Evolutionary conservation across 2,888 invertebrate genomes (phyloP), one percentile per base, ranked within the genome.

Genomic region (Cancer borealis): DNA sequence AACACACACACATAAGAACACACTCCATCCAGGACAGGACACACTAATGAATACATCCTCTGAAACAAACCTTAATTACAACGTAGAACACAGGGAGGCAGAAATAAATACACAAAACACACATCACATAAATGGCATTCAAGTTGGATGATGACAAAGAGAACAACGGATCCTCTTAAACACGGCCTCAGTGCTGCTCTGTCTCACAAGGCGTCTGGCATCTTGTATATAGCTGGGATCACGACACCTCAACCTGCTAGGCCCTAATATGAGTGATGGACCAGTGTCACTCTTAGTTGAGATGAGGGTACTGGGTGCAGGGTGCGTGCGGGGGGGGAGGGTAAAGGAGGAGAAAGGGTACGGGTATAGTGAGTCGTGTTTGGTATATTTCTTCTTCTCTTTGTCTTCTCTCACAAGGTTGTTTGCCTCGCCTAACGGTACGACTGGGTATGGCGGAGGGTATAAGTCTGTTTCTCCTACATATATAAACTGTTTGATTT

Each of bases 121-220:
- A 73, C 10, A 5, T 8, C n/a, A 73, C 73, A 73, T 26, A 26
- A 10, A 73, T 73, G 73, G 73, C 73, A 26, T 26, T 73, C 21
- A 26, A n/a, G 8, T 26, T 26, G 26, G 73, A 73, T 73, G 73
- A 73, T 73, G 73, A 73, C 73, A 73, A 73, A 73, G 73, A n/a
- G 73, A 73, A 26, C 73, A 73, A 26, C n/a, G 26, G 73, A 14
- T 17, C 66, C 91, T 91, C 91, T 49, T 73, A 39, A 84, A 10
- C 21, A 14, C 21, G 17, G 30, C 30, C 26, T 91, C 66, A 91
- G 91, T 60, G 91, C 54, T 21, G n/a, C 66, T 66, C 91, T 91
- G 91, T 91, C 91, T 30, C 45, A 73, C 66, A 54, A 30, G 66
- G 45, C 91, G 45, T 91, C 91, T 91, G 91, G 91, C 91, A 60